Conservation (phyloP, 2,113 vertebrate genomes). For the Boleophthalmus pectinirostris region DNA sequence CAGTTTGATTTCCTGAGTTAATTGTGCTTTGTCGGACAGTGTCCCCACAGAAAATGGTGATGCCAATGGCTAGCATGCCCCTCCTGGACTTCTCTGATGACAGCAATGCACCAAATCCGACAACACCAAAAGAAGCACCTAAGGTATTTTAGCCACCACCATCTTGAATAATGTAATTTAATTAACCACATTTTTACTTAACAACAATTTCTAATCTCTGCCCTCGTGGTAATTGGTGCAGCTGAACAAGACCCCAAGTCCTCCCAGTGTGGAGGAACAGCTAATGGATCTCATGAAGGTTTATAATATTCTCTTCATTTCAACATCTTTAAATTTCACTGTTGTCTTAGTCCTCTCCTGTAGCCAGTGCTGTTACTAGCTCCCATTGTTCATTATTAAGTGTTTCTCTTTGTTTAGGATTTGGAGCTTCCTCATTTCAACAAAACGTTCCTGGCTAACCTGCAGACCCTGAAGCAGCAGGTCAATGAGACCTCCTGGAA, state of each 20-base stretch:
- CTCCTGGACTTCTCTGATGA: conserved; percentile 48
- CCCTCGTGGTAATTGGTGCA: conserved; percentile 49
- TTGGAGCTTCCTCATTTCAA: conserved; percentile 79
- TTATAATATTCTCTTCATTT: conserved; percentile 20
- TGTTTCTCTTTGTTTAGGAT: conserved; percentile 49
- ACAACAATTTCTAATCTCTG: background rate
- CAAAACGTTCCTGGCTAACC: conserved; percentile 74
- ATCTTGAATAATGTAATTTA: background rate
- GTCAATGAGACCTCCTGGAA: conserved; percentile 62
- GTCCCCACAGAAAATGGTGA: conserved; percentile 65
- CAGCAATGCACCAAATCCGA: background rate
- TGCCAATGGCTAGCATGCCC: conserved; percentile 70
- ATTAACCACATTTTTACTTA: background rate
- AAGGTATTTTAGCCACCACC: background rate
- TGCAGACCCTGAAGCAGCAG: conserved; percentile 74
- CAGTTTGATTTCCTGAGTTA: background rate
- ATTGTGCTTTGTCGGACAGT: background rate
- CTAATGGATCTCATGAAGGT: conserved; percentile 85
- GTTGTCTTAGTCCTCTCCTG: background rate
- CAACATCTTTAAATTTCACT: too few species aligned
- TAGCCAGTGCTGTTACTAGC: background rate
- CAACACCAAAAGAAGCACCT: background rate
- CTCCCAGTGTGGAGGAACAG: conserved; percentile 77
- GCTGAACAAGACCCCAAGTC: conserved; percentile 28
- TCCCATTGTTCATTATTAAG: background rate